Conservation (phyloP, 2,888 invertebrate species). For the Mesorhabditis sp. region DNA sequence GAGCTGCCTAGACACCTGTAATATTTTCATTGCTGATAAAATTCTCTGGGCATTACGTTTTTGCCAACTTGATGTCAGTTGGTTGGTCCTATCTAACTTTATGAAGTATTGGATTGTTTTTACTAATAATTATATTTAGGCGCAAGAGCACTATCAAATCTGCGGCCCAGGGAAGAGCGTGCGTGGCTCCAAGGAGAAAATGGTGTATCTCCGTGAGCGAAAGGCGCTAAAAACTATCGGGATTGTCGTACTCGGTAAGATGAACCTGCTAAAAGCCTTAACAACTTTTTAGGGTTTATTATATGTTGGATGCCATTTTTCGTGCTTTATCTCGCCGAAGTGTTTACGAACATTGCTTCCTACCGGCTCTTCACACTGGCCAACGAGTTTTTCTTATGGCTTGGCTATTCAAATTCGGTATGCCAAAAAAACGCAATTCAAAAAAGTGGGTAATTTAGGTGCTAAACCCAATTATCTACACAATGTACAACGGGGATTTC, state of each 20-base stretch:
- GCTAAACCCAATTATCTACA: conserved; percentile 57
- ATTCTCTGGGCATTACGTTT: too few relatives aligned
- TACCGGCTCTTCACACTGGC: conserved; percentile 36
- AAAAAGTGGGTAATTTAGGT: conserved; percentile 31
- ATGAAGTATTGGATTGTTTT: background rate
- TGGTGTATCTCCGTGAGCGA: conserved; percentile 55
- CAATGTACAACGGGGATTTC: conserved; percentile 58
- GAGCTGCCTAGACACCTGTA: too few relatives aligned
- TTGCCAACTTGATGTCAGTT: too few relatives aligned
- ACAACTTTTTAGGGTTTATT: conserved; percentile 54
- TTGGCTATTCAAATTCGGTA: conserved; percentile 59
- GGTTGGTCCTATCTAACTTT: too few relatives aligned
- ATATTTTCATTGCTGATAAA: too few relatives aligned
- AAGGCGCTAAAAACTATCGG: conserved; percentile 58
- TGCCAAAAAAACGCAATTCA: background rate
- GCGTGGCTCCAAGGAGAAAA: conserved; percentile 56
- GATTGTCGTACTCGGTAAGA: conserved; percentile 53
- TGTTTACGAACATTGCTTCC: conserved; percentile 32
- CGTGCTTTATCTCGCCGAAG: conserved; percentile 58
- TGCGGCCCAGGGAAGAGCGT: conserved; percentile 52
- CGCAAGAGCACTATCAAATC: conserved; percentile 47
- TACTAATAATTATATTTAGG: conserved; percentile 20
- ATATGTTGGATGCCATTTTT: conserved; percentile 61
- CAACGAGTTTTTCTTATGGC: conserved; percentile 58
- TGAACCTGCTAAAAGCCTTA: too few relatives aligned